These are phyloP conservation scores for Microcebus tavaratra DNA, from an alignment of 2,113 vertebrate genomes.

Conservation along the genomic window DNA sequence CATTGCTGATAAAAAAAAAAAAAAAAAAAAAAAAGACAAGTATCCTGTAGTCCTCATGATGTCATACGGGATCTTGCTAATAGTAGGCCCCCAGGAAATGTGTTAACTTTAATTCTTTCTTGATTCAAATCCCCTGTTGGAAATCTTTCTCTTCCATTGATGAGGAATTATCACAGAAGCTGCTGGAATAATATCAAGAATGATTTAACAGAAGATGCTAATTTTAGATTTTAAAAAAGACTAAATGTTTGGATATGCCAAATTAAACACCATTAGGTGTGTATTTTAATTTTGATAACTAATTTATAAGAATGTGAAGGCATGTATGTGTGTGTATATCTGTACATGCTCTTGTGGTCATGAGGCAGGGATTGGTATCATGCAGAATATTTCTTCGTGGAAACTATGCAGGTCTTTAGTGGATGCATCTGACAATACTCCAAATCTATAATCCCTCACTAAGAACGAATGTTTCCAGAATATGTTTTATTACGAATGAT, in stretches of 20 bases:
- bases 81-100: background rate
- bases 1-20: background rate
- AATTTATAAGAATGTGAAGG: background rate
- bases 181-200: background rate
- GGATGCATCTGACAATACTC: background rate
- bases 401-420: background rate
- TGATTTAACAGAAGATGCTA: conserved; percentile 53
- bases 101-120: conserved; percentile 2
- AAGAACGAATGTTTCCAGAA: background rate
- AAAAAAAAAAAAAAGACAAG: background rate
- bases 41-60: background rate
- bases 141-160: background rate
- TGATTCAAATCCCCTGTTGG: background rate
- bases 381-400: background rate
- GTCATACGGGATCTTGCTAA: background rate
- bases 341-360: background rate
- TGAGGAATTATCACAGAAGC: background rate
- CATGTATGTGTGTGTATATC: background rate
- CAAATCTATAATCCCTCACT: background rate
- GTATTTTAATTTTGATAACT: conserved; percentile 26
- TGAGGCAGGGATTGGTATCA: background rate
- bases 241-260: background rate
- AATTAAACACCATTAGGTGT: background rate
- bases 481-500: background rate
- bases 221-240: conserved; percentile 67